These are phyloP conservation scores for Anthonomus grandis DNA, from an alignment of 1,140 invertebrate genomes.

Conservation along the genomic window DNA sequence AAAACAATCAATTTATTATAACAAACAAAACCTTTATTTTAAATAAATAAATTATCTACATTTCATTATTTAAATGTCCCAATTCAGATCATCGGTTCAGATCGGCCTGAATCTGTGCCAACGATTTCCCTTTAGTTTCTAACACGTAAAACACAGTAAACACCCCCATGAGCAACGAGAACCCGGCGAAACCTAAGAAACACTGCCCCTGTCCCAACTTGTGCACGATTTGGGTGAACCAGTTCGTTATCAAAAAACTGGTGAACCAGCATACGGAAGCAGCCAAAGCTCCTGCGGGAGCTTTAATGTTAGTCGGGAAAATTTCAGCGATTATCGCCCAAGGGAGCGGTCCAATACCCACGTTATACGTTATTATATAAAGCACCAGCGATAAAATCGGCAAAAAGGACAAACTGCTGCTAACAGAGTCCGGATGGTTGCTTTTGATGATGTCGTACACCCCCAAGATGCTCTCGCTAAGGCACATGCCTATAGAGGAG, in stretches of 20 bases:
- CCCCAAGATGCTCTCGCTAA: constrained; percentile 39
- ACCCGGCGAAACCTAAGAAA: constrained; percentile 76
- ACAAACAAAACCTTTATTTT: too few species aligned
- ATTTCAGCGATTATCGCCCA: constrained; percentile 83
- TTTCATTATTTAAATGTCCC: neutral
- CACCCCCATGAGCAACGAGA: constrained; percentile 59
- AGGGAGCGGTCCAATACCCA: constrained; percentile 74
- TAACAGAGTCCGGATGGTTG: constrained; percentile 26
- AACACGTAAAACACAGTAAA: constrained; percentile 50
- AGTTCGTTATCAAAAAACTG: constrained; percentile 77
- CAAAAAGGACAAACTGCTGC: constrained; percentile 30
- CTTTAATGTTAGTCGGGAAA: constrained; percentile 72
- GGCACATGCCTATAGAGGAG: constrained; percentile 61
- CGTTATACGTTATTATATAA: constrained; percentile 38
- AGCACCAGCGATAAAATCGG: constrained; percentile 34
- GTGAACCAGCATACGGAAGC: constrained; percentile 74
- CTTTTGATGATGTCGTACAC: constrained; percentile 36
- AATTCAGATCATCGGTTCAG: constrained; percentile 2
- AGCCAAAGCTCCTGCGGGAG: constrained; percentile 68
- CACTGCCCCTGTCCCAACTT: constrained; percentile 63
- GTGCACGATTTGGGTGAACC: constrained; percentile 59
- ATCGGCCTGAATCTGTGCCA: constrained; percentile 9
- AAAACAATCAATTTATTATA: too few species aligned
- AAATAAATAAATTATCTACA: too few species aligned
- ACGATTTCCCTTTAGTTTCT: constrained; percentile 35